Evolutionary conservation across 1,140 invertebrate genomes (phyloP).

Genomic region (Lerema accius): DNA sequence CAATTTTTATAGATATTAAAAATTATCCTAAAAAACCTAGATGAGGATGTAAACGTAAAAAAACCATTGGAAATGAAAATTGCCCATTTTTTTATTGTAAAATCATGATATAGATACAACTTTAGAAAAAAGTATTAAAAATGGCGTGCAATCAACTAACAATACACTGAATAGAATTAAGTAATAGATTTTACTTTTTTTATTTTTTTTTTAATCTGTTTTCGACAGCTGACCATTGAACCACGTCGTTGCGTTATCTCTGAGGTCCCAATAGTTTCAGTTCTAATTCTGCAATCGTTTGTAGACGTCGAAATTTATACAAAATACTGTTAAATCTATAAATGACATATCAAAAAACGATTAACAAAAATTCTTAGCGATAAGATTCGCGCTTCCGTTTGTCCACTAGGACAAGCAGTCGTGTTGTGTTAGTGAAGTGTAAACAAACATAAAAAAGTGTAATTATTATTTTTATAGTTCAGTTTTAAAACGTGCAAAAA

Average conservation of each 20-base stretch:
- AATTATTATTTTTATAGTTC: no score
- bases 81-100: no score
- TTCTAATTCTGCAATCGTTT: conserved; percentile 36
- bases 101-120: no score
- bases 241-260: conserved; percentile 44
- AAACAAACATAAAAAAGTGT: no score
- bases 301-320: conserved; percentile 35
- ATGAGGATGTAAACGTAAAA: no score
- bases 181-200: not conserved
- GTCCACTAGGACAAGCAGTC: not conserved
- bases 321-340: conserved; percentile 6
- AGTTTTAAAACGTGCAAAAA: no score
- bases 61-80: no score
- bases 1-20: no score
- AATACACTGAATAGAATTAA: not conserved
- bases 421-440: no score
- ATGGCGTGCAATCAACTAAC: not conserved
- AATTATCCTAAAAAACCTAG: no score
- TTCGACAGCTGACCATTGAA: conserved; percentile 42
- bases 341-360: conserved; percentile 8
- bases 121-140: no score
- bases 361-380: not conserved
- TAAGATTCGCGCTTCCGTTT: conserved; percentile 5
- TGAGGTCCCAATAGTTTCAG: conserved; percentile 33
- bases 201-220: conserved; percentile 23